These are phyloP conservation scores for Thecophora atra DNA, from an alignment of 2,888 invertebrate species.

Conservation along the genomic window DNA sequence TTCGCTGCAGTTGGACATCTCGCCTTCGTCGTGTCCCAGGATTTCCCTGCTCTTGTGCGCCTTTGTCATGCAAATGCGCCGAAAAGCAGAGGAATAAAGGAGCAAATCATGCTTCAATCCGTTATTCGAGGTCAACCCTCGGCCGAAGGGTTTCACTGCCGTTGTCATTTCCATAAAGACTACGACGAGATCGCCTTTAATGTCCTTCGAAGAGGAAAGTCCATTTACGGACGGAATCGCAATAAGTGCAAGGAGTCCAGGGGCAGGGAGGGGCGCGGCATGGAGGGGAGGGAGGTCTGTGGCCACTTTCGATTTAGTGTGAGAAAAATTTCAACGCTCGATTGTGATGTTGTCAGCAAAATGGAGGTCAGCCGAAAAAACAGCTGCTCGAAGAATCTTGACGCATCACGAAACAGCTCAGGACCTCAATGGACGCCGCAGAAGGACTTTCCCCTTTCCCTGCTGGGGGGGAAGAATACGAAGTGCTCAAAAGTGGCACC, in stretches of 20 bases:
- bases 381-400: no score
- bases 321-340: conserved; percentile 1
- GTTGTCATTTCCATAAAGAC: conserved; percentile 15
- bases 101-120: not conserved
- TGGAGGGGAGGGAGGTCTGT: not conserved
- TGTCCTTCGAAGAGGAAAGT: conserved; percentile 2
- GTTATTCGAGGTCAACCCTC: not conserved
- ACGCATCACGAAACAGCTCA: no score
- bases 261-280: no score
- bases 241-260: not conserved
- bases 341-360: no score
- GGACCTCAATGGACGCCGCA: no score
- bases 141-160: not conserved
- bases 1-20: conserved; percentile 31
- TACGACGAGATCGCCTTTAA: not conserved
- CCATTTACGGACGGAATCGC: not conserved
- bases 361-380: no score
- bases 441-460: no score
- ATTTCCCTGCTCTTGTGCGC: conserved; percentile 4
- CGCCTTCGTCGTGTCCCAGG: conserved; percentile 32
- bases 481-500: conserved; percentile 8
- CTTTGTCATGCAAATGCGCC: conserved; percentile 26
- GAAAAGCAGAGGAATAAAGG: conserved; percentile 13
- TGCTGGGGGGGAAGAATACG: no score
- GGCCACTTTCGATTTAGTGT: not conserved